Evolutionary conservation across 2,113 vertebrate species (phyloP), one percentile per base, ranked within the genome.

Genomic region (Melanocharis versteri): DNA sequence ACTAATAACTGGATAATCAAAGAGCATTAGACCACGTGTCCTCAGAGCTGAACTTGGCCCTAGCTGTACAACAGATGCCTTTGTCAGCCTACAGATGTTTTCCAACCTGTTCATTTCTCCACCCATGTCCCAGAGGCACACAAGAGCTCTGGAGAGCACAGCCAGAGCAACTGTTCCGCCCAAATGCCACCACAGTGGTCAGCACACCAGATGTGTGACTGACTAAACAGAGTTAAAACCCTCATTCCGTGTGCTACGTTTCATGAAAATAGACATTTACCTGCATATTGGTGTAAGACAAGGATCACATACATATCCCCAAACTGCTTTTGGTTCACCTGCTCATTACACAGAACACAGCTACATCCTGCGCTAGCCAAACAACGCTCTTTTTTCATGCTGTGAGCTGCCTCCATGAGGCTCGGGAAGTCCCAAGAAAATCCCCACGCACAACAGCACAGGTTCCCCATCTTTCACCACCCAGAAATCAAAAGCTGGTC

Each of bases 241-340:
- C 17, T 39, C 23, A 4, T 17, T 58, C 20, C 17, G 30, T 42
- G 39, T 0, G 0, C 30, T 31, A 6, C 0, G 0, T 15, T 30
- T 53, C 3, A 22, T 0, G 0, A 68, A 40, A 23, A 60, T 0
- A 6, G 28, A 42, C 24, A 28, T 64, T 35, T 18, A 75, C 33
- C 61, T 31, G 19, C 30, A 24, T 1, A 12, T 0, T 26, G 2
- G 20, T 7, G 0, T 3, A 44, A 53, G 15, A 42, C 27, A 4
- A 47, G 27, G 20, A 53, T n/a, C 40, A 15, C 24, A 21, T 1
- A 10, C 47, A 42, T 56, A 66, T 3, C 40, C 10, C 18, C 26
- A 5, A 31, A 64, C 22, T 64, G 44, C 37, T 61, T 71, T 56
- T 72, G 35, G 23, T 35, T 37, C 54, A 31, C 28, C 44, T 44